These are phyloP conservation scores for Parnassius mnemosyne DNA, from an alignment of 2,888 invertebrate genomes.

Conservation along the genomic window DNA sequence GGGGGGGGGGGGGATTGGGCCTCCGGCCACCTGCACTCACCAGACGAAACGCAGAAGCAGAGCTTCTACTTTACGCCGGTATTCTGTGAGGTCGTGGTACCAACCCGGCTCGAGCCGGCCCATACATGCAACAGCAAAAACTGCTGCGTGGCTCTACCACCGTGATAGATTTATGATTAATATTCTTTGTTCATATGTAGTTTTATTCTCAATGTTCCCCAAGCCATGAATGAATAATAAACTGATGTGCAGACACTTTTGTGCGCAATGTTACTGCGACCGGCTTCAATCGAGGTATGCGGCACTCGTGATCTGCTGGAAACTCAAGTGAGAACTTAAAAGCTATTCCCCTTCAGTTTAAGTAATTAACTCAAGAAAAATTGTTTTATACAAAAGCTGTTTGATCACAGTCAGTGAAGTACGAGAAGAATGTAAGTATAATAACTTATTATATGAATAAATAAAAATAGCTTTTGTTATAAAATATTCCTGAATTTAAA, in stretches of 20 bases:
- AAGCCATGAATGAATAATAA: conserved; percentile 22
- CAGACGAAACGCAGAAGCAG: too few relatives aligned
- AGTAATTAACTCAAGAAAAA: conserved; percentile 21
- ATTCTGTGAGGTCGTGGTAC: too few relatives aligned
- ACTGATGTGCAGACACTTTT: conserved; percentile 47
- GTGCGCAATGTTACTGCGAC: conserved; percentile 69
- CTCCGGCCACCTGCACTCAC: too few relatives aligned
- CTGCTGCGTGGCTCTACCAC: too few relatives aligned
- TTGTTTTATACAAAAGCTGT: conserved; percentile 12
- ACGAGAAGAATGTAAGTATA: conserved; percentile 19
- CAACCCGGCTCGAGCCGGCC: too few relatives aligned
- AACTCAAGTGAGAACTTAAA: conserved; percentile 46
- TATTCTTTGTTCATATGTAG: neutral
- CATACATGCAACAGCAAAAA: too few relatives aligned
- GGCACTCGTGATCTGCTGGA: conserved; percentile 53
- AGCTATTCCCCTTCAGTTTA: conserved; percentile 30
- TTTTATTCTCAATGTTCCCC: conserved; percentile 13
- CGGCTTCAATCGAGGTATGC: conserved; percentile 64
- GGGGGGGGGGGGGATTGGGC: too few relatives aligned
- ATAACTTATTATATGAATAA: neutral
- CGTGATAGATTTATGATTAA: too few relatives aligned
- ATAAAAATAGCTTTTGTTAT: too few relatives aligned
- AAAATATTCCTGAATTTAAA: too few relatives aligned
- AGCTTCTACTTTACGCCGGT: too few relatives aligned
- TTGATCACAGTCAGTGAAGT: neutral